Evolutionary conservation across 2,797 vertebrate genomes (phyloP).

Genomic region (Trachurus trachurus): DNA sequence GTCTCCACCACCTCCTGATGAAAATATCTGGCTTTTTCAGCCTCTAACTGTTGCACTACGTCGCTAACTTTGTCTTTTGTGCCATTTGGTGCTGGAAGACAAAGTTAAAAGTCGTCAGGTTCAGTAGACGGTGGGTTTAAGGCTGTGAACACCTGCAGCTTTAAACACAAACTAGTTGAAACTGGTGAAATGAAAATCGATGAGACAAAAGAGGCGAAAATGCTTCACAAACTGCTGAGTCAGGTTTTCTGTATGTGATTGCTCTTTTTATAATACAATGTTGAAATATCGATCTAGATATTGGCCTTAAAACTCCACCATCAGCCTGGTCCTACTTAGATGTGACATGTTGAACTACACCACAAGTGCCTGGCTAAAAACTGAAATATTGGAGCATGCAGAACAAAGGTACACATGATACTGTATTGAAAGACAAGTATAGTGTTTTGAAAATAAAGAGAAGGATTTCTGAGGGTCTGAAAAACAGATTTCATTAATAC

Average conservation of each 20-base stretch:
- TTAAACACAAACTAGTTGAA: not conserved
- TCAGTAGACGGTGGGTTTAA: not conserved
- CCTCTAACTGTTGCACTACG: no score
- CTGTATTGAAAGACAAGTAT: not conserved
- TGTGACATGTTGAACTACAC: not conserved
- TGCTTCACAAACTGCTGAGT: not conserved
- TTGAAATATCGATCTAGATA: not conserved
- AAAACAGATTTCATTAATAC: not conserved
- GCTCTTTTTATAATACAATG: not conserved
- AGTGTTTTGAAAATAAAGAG: not conserved
- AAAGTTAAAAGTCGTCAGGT: not conserved
- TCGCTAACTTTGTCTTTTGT: not conserved
- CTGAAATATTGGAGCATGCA: not conserved
- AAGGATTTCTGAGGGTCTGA: not conserved
- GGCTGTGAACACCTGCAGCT: not conserved
- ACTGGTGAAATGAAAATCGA: not conserved
- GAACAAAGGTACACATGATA: not conserved
- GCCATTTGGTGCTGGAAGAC: not conserved
- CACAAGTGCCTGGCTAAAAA: not conserved
- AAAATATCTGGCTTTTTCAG: not conserved
- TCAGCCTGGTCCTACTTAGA: not conserved
- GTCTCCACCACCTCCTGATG: not conserved
- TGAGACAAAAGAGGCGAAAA: not conserved
- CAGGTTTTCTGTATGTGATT: not conserved
- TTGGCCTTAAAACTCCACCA: not conserved